Evolutionary conservation across 2,888 invertebrate species (phyloP).

Genomic region (Scaptomyza polygonia): DNA sequence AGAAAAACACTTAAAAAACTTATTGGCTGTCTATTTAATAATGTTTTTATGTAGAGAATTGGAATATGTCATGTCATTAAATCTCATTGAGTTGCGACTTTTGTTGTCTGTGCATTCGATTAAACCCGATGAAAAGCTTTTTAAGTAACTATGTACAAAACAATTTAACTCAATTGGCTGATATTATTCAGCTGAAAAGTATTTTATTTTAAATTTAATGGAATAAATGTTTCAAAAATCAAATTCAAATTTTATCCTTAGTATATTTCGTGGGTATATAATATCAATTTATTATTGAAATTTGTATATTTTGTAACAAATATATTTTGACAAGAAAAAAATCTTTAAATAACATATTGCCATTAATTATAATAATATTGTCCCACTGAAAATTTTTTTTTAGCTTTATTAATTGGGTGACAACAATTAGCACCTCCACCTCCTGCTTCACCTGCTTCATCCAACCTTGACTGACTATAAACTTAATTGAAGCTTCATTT

Average conservation of each 20-base stretch:
- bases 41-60: background rate
- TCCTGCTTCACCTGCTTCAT: background rate
- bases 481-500: constrained; percentile 23
- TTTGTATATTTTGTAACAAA: too few relatives aligned
- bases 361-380: background rate
- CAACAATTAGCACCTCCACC: constrained; percentile 28
- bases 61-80: constrained; percentile 27
- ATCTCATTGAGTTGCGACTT: constrained; percentile 63
- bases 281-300: background rate
- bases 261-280: background rate
- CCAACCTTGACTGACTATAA: constrained; percentile 10
- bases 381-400: background rate
- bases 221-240: constrained; percentile 1
- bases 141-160: constrained; percentile 4
- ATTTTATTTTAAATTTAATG: constrained; percentile 26
- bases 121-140: constrained; percentile 41
- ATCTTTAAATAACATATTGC: background rate
- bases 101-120: constrained; percentile 77
- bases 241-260: background rate
- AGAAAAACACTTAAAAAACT: constrained; percentile 19
- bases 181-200: constrained; percentile 25
- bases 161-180: constrained; percentile 52
- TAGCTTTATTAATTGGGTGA: constrained; percentile 3
- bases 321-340: too few relatives aligned
- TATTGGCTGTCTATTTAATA: background rate